These are phyloP conservation scores for Rosalia funebris DNA, from an alignment of 2,888 invertebrate genomes.

Conservation along the genomic window DNA sequence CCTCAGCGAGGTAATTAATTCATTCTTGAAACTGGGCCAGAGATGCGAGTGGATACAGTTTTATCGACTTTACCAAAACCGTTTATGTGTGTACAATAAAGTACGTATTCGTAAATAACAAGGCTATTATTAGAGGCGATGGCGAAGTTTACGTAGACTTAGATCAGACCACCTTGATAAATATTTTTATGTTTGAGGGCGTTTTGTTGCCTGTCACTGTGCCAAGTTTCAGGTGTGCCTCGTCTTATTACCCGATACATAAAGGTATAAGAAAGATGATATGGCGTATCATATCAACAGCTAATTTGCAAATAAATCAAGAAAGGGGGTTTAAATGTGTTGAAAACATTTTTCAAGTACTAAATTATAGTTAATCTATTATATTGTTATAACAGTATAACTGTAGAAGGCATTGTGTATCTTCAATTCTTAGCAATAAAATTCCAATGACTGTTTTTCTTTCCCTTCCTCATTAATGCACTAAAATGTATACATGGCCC, in stretches of 20 bases:
- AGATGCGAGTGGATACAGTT: neutral
- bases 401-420: too few relatives aligned
- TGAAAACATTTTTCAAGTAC: too few relatives aligned
- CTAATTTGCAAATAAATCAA: too few relatives aligned
- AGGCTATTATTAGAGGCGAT: conserved; percentile 12
- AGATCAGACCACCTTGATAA: conserved; percentile 4
- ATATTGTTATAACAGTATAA: too few relatives aligned
- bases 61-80: neutral
- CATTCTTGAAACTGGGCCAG: conserved; percentile 20
- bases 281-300: too few relatives aligned
- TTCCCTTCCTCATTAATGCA: too few relatives aligned
- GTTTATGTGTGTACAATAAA: conserved; percentile 9
- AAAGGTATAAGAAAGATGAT: too few relatives aligned
- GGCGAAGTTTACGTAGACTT: conserved; percentile 8
- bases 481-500: too few relatives aligned
- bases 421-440: too few relatives aligned
- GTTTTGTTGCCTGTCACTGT: neutral
- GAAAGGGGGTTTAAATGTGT: too few relatives aligned
- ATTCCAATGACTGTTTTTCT: too few relatives aligned
- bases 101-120: neutral
- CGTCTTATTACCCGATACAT: neutral
- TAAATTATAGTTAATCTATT: too few relatives aligned
- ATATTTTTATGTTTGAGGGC: conserved; percentile 10
- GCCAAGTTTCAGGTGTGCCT: conserved; percentile 19
- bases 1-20: conserved; percentile 7